Evolutionary conservation across 2,797 vertebrate species (phyloP).

Genomic region (Dermochelys coriacea): DNA sequence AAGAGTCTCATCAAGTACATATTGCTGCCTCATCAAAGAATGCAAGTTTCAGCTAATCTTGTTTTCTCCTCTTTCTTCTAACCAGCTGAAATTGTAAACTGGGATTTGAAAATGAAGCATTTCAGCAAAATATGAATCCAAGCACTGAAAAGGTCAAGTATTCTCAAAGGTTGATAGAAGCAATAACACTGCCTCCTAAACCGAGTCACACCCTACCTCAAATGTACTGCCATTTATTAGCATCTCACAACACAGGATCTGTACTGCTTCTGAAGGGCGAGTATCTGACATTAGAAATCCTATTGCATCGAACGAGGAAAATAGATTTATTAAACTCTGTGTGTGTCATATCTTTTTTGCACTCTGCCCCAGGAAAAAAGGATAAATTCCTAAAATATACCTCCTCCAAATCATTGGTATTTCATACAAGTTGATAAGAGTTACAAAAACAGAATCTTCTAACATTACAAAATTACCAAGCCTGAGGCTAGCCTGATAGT

Average conservation of each 20-base stretch:
- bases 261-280: neutral
- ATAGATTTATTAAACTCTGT: neutral
- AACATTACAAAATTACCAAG: neutral
- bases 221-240: neutral
- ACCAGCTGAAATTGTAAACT: slow-evolving; percentile 13
- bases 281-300: neutral
- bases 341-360: neutral
- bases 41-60: neutral
- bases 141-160: neutral
- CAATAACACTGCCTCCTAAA: no score
- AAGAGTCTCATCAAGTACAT: neutral
- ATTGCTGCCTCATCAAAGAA: neutral
- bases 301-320: neutral
- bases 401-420: neutral
- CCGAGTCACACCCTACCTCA: neutral
- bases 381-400: neutral
- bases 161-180: neutral
- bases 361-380: neutral
- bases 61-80: neutral
- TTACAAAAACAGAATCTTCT: neutral
- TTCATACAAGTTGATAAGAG: no score
- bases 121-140: neutral
- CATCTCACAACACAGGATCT: neutral
- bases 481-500: neutral
- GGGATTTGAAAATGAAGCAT: neutral